A percentile compares a stretch with the other conserved stretches of the same genome.
These are phyloP conservation scores for Drosophila eohydei DNA, from an alignment of 2,888 invertebrate species.

Conservation along the genomic window DNA sequence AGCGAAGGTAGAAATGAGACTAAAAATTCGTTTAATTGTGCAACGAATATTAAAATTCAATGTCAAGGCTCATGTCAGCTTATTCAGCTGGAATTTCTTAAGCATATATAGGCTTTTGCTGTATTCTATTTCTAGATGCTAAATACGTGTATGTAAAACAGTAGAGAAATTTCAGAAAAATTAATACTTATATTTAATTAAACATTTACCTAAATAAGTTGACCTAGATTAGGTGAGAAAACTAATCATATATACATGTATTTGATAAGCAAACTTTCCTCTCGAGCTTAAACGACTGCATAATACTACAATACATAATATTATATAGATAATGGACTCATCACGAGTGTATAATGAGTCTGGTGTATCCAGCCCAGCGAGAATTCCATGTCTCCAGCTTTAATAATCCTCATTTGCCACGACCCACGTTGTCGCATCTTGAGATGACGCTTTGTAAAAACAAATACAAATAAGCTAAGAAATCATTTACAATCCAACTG, in stretches of 20 bases:
- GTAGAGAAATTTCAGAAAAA: background rate
- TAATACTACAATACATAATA: too few species aligned
- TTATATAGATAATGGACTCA: too few species aligned
- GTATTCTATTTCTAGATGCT: background rate
- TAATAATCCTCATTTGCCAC: too few species aligned
- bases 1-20: slow-evolving; percentile 1
- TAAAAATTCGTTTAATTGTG: background rate
- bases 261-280: background rate
- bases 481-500: background rate
- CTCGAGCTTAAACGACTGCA: too few species aligned
- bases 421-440: too few species aligned
- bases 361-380: too few species aligned
- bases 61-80: background rate
- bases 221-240: background rate
- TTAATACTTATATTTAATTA: background rate
- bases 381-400: too few species aligned
- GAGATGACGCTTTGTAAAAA: too few species aligned
- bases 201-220: background rate
- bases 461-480: background rate
- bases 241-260: background rate
- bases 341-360: too few species aligned
- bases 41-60: background rate
- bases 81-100: slow-evolving; percentile 14
- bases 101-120: background rate
- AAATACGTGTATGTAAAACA: background rate